Conservation (phyloP, 2,888 invertebrate genomes). For the Hartigia nigra region DNA sequence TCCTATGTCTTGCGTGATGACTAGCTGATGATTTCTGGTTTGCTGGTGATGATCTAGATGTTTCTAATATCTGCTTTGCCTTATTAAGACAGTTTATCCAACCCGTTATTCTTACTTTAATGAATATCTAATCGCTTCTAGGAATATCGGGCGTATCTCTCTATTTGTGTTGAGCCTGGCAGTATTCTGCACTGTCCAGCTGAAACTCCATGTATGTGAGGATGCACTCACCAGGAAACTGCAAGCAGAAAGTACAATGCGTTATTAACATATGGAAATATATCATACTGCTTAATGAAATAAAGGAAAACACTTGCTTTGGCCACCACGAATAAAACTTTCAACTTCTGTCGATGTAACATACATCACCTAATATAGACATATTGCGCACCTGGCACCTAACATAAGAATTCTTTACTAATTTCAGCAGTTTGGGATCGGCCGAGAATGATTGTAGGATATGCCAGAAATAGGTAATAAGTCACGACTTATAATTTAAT, state of each 20-base stretch:
- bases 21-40: constrained; percentile 56
- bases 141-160: constrained; percentile 60
- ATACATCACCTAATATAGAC: no score
- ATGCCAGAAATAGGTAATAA: no score
- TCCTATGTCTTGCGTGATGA: constrained; percentile 56
- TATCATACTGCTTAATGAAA: neutral
- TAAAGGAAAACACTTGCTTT: neutral
- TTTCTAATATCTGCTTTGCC: constrained; percentile 17
- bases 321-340: neutral
- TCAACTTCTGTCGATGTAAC: no score
- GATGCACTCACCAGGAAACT: constrained; percentile 89
- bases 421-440: no score
- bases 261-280: neutral
- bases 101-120: constrained; percentile 20
- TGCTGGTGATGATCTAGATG: constrained; percentile 44
- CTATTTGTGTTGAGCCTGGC: constrained; percentile 99
- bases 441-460: no score
- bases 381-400: no score
- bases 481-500: no score
- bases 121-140: constrained; percentile 38
- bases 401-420: no score
- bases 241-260: constrained; percentile 63
- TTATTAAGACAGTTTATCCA: neutral
- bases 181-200: constrained; percentile 98
- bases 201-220: constrained; percentile 98